A percentile compares a stretch with the other conserved stretches of the same genome.
Conservation (phyloP, 2,888 invertebrate species). For the Andrena bucephala region DNA sequence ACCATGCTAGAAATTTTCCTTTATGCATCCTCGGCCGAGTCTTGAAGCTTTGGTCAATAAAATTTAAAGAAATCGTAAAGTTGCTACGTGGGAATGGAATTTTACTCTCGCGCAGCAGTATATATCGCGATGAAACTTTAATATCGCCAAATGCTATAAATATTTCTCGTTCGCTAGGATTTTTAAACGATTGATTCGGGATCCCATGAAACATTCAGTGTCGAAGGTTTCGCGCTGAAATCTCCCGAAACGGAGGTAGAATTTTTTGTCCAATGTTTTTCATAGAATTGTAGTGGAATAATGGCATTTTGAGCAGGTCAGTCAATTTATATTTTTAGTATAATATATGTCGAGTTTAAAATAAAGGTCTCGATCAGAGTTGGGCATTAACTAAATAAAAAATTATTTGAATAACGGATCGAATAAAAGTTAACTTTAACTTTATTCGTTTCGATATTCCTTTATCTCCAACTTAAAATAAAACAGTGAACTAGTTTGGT, state of each 20-base stretch:
- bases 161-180: slow-evolving; percentile 31
- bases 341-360: no score
- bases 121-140: slow-evolving; percentile 48
- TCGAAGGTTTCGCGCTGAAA: neutral
- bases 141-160: slow-evolving; percentile 43
- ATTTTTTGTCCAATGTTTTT: neutral
- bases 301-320: no score
- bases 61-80: slow-evolving; percentile 57
- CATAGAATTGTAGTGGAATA: neutral
- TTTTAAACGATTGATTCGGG: slow-evolving; percentile 46
- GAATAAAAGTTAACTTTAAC: no score
- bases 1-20: neutral
- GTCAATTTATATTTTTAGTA: no score
- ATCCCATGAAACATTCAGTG: slow-evolving; percentile 40
- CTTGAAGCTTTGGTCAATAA: slow-evolving; percentile 50
- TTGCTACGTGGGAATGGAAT: slow-evolving; percentile 47
- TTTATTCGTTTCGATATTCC: no score
- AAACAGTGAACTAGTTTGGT: no score
- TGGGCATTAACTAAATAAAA: no score
- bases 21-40: neutral
- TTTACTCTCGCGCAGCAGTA: slow-evolving; percentile 17
- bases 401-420: no score
- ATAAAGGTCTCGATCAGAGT: no score
- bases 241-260: no score
- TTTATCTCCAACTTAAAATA: no score